Evolutionary conservation across 2,888 invertebrate genomes (phyloP).

Genomic region (Cosmopolites sordidus): DNA sequence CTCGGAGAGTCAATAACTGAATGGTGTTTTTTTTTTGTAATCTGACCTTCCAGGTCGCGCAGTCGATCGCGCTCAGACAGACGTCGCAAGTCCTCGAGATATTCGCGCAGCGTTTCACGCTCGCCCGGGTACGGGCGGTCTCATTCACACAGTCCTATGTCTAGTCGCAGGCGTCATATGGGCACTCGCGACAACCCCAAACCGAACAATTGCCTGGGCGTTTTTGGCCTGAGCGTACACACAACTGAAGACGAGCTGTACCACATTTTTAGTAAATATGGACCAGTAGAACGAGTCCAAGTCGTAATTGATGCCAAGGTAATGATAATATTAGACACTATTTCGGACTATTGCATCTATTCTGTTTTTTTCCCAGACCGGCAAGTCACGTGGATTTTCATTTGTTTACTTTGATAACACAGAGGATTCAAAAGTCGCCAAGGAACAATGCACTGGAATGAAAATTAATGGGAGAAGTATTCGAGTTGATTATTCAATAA

Average conservation of each 20-base stretch:
- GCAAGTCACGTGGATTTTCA: slow-evolving; percentile 91
- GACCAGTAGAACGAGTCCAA: slow-evolving; percentile 87
- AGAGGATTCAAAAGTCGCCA: slow-evolving; percentile 88
- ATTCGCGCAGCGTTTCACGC: slow-evolving; percentile 60
- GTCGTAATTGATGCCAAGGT: slow-evolving; percentile 95
- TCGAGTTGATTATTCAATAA: slow-evolving; percentile 93
- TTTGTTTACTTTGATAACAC: slow-evolving; percentile 89
- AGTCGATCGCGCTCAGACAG: slow-evolving; percentile 60
- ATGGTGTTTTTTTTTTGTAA: slow-evolving; percentile 20
- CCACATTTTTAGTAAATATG: slow-evolving; percentile 89
- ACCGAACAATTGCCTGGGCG: slow-evolving; percentile 85
- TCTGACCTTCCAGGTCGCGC: slow-evolving; percentile 48
- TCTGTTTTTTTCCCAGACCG: slow-evolving; percentile 59
- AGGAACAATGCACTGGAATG: slow-evolving; percentile 90
- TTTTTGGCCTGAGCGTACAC: slow-evolving; percentile 90
- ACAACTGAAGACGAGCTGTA: slow-evolving; percentile 90
- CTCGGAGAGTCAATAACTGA: slow-evolving; percentile 17
- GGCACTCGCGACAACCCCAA: slow-evolving; percentile 84
- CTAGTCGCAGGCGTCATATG: slow-evolving; percentile 70
- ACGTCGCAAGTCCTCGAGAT: slow-evolving; percentile 53
- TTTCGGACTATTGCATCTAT: too few species aligned
- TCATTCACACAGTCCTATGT: slow-evolving; percentile 78
- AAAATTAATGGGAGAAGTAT: slow-evolving; percentile 91
- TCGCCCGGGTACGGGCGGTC: slow-evolving; percentile 55
- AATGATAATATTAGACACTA: too few species aligned